A percentile compares a stretch with the other conserved stretches of the same genome.
These are phyloP conservation scores for Jaculus jaculus DNA, from an alignment of 2,113 vertebrate species.

Conservation along the genomic window DNA sequence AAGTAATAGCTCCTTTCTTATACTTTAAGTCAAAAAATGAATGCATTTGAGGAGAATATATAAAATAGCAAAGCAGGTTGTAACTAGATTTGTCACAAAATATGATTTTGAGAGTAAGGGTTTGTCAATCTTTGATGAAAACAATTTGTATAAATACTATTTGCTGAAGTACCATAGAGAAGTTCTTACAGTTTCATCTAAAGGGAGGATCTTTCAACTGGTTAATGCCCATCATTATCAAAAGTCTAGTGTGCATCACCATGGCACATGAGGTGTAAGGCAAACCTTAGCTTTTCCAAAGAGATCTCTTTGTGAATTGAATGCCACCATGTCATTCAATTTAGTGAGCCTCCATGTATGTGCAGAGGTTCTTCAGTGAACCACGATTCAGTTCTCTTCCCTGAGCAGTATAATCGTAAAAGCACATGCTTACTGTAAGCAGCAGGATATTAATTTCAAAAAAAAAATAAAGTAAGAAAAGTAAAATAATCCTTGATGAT, in stretches of 20 bases:
- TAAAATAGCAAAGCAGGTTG: too few relatives aligned
- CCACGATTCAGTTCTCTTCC: neutral
- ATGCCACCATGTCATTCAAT: too few relatives aligned
- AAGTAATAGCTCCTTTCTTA: too few relatives aligned
- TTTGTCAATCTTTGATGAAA: neutral
- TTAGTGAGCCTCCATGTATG: fast-evolving
- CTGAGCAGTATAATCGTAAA: neutral
- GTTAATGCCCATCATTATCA: neutral
- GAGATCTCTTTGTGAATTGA: too few relatives aligned
- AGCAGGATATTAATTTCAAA: conserved; percentile 1
- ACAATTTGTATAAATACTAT: neutral
- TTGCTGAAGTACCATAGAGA: neutral
- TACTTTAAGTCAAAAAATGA: too few relatives aligned
- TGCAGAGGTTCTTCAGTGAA: neutral
- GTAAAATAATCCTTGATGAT: neutral
- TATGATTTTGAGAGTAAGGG: too few relatives aligned
- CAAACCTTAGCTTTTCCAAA: neutral
- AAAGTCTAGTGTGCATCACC: neutral
- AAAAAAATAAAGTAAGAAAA: neutral
- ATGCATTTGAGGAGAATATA: too few relatives aligned
- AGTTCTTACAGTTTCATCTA: neutral
- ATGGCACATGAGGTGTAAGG: neutral
- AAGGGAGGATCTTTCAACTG: neutral
- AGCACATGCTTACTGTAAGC: neutral
- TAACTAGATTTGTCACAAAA: too few relatives aligned